Conservation (phyloP, 2,888 invertebrate species). For the Eristalis arbustorum region DNA sequence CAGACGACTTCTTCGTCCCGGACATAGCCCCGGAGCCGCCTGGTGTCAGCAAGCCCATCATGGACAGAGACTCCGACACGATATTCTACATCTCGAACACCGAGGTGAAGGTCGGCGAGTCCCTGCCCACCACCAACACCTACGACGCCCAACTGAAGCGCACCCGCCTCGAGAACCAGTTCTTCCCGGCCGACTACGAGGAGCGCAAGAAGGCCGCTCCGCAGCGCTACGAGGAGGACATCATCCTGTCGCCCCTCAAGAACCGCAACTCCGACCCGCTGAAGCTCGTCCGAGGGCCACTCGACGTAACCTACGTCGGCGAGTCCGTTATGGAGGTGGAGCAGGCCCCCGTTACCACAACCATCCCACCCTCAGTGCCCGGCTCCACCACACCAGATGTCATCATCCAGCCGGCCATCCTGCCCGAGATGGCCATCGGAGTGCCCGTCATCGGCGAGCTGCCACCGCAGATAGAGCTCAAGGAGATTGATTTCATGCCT, state of each 20-base stretch:
- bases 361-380: conserved; percentile 35
- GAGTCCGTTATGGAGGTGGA: conserved; percentile 80
- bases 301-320: conserved; percentile 80
- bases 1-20: conserved; percentile 77
- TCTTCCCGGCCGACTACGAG: conserved; percentile 78
- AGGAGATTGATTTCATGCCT: conserved; percentile 79
- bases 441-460: conserved; percentile 80
- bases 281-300: conserved; percentile 77
- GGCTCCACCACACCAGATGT: conserved; percentile 74
- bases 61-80: conserved; percentile 80
- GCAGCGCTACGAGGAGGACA: conserved; percentile 78
- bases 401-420: conserved; percentile 79
- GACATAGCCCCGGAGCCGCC: conserved; percentile 74
- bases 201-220: conserved; percentile 72
- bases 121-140: conserved; percentile 75
- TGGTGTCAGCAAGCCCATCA: conserved; percentile 72
- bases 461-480: conserved; percentile 80
- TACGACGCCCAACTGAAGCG: conserved; percentile 74
- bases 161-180: conserved; percentile 76
- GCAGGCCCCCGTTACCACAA: conserved; percentile 74
- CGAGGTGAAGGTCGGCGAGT: conserved; percentile 80
- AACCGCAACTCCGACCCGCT: conserved; percentile 76
- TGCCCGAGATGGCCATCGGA: conserved; percentile 79
- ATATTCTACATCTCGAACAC: conserved; percentile 81
- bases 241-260: conserved; percentile 77